A percentile compares a stretch with the other conserved stretches of the same genome.
Evolutionary conservation across 2,113 vertebrate species (phyloP).

Genomic region (Perca schrenkii): DNA sequence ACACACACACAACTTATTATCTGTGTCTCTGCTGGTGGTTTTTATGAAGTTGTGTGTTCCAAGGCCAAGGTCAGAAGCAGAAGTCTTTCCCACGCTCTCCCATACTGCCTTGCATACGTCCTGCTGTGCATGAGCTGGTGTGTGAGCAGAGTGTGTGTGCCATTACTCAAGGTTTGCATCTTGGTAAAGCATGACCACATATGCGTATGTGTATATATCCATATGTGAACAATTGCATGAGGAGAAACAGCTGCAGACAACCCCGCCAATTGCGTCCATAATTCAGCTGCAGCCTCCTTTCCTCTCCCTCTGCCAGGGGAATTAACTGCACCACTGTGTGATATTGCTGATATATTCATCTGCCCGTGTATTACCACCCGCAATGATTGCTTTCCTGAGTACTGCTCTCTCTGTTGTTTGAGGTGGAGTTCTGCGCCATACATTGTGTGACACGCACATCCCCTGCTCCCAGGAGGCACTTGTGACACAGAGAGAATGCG

Average conservation of each 20-base stretch:
- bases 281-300: constrained; percentile 44
- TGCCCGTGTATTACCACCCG: constrained; percentile 23
- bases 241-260: constrained; percentile 20
- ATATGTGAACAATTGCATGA: constrained; percentile 1
- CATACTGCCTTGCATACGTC: constrained; percentile 16
- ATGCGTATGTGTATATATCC: not conserved
- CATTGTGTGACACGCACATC: constrained; percentile 16
- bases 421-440: constrained; percentile 8
- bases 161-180: not conserved
- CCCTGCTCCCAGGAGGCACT: constrained; percentile 8
- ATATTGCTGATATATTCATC: constrained; percentile 63
- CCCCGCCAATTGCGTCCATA: constrained; percentile 44
- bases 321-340: constrained; percentile 44
- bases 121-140: constrained; percentile 5
- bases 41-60: constrained; percentile 40
- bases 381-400: constrained; percentile 56
- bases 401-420: constrained; percentile 27
- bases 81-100: constrained; percentile 62
- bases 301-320: constrained; percentile 38
- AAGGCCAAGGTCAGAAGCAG: constrained; percentile 33
- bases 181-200: constrained; percentile 1
- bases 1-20: constrained; percentile 32
- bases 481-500: not conserved
- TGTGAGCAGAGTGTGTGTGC: not conserved
- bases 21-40: constrained; percentile 42